A percentile compares a stretch with the other conserved stretches of the same genome.
These are phyloP conservation scores for Gymnopithys bicolor DNA, from an alignment of 2,797 vertebrate species.

Conservation along the genomic window DNA sequence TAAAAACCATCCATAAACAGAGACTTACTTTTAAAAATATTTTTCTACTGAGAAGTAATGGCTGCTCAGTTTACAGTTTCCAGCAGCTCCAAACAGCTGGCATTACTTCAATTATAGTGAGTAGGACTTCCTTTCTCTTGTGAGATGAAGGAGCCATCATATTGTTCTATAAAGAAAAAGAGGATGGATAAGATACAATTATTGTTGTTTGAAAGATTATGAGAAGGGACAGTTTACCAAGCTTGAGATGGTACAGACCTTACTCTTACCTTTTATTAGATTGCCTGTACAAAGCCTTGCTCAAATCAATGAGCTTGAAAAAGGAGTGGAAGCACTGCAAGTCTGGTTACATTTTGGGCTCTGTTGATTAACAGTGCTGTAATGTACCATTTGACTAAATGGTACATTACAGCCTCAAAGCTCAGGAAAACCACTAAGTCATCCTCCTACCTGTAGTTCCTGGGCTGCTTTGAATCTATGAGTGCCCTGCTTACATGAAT, in stretches of 20 bases:
- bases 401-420: not conserved
- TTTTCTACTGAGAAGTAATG: not conserved
- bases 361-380: not conserved
- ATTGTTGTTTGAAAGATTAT: not conserved
- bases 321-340: not conserved
- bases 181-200: not conserved
- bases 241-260: not conserved
- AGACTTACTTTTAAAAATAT: not conserved
- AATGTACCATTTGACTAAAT: not conserved
- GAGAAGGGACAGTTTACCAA: not conserved
- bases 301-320: not conserved
- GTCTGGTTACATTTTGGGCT: not conserved
- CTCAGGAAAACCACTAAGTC: not conserved
- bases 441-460: not conserved
- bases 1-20: not conserved
- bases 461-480: not conserved
- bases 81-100: not conserved
- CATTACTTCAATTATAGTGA: not conserved
- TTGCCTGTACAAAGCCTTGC: not conserved
- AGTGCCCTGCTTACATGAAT: not conserved
- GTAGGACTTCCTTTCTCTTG: not conserved
- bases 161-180: not conserved
- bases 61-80: not conserved
- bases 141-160: not conserved
- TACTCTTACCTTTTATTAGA: not conserved